Percentiles rank a stretch among this genome's conserved stretches.
Conservation (phyloP, 2,888 invertebrate genomes). For the Buathra laborator region DNA sequence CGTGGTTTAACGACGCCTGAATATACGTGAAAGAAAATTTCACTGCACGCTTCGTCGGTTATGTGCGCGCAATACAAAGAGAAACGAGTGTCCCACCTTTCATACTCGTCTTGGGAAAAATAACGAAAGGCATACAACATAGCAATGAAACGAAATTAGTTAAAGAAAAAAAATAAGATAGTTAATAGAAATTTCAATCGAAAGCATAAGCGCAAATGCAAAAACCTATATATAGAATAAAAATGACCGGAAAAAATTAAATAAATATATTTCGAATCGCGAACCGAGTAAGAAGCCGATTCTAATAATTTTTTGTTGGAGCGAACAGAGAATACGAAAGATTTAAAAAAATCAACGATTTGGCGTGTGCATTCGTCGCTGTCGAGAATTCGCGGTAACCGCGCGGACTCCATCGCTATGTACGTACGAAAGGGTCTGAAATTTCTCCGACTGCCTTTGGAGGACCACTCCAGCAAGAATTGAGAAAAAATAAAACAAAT, state of each 20-base stretch:
- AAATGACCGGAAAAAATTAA: background rate
- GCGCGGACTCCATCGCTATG: constrained; percentile 21
- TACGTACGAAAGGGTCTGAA: constrained; percentile 20
- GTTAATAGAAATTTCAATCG: constrained; percentile 38
- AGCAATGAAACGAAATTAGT: constrained; percentile 37
- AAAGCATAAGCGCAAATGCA: constrained; percentile 10
- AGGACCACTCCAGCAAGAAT: constrained; percentile 14
- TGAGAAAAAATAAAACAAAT: background rate
- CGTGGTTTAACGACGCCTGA: constrained; percentile 39
- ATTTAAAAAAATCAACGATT: too few relatives aligned
- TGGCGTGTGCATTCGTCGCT: background rate
- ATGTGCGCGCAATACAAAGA: constrained; percentile 30
- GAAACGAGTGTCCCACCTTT: constrained; percentile 33
- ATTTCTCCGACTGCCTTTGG: constrained; percentile 29
- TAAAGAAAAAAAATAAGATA: constrained; percentile 20
- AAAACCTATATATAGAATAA: too few relatives aligned
- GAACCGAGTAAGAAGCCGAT: too few relatives aligned
- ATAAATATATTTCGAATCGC: background rate
- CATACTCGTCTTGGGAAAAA: constrained; percentile 4
- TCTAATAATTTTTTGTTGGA: too few relatives aligned
- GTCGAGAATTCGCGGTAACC: constrained; percentile 33
- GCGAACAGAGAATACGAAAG: too few relatives aligned
- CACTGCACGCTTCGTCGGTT: constrained; percentile 53
- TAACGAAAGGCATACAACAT: background rate
- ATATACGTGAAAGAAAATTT: constrained; percentile 43